Conservation (phyloP, 2,888 invertebrate species). For the Latrodectus hesperus region DNA sequence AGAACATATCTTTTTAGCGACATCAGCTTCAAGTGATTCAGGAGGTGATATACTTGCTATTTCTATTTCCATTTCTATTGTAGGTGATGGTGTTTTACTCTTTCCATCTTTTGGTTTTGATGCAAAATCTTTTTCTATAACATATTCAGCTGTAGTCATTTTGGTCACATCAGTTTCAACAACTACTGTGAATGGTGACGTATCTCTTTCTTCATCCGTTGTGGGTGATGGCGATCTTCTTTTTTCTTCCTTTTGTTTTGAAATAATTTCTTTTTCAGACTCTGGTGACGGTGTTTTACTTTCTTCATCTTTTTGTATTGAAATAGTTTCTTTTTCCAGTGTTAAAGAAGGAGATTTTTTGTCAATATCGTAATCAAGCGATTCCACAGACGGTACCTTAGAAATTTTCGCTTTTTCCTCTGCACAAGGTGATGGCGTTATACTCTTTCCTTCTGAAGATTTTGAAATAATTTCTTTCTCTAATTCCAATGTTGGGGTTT, state of each 20-base stretch:
- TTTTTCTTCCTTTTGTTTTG: not conserved
- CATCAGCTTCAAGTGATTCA: not conserved
- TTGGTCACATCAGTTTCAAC: not conserved
- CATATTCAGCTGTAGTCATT: not conserved
- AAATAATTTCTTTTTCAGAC: not conserved
- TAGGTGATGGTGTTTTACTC: constrained; percentile 6
- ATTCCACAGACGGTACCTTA: not conserved
- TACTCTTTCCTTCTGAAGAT: not conserved
- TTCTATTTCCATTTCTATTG: not conserved
- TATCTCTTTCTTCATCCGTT: not conserved
- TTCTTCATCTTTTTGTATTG: not conserved
- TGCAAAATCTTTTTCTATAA: not conserved
- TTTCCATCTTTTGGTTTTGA: not conserved
- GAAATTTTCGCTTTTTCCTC: not conserved
- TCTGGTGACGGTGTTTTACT: not conserved
- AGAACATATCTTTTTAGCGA: not conserved
- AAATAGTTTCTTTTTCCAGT: not conserved
- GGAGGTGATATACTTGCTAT: not conserved
- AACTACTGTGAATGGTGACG: not conserved
- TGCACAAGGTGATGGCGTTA: too few species aligned
- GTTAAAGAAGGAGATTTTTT: not conserved
- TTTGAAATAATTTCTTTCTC: not conserved
- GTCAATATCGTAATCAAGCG: not conserved
- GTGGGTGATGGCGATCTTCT: not conserved
- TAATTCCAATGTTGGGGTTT: not conserved